A percentile compares a stretch with the other conserved stretches of the same genome.
Evolutionary conservation across 2,113 vertebrate genomes (phyloP).

Genomic region (Asarcornis scutulata): DNA sequence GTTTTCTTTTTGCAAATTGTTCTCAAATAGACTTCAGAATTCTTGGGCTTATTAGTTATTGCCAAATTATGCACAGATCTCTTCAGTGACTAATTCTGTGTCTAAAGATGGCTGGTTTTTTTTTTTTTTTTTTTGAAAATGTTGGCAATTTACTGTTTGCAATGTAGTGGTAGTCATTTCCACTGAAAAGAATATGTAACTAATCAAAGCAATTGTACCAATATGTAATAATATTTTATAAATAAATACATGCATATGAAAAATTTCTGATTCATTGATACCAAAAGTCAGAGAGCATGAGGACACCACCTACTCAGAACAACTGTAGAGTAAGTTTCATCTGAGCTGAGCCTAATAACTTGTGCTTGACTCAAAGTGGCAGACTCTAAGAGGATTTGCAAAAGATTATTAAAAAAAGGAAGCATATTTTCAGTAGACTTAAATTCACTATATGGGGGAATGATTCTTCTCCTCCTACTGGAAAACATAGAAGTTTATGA

Average conservation of each 20-base stretch:
- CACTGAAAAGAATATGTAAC: background rate
- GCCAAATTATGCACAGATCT: constrained; percentile 55
- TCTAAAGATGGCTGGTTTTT: background rate
- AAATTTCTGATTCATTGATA: constrained; percentile 16
- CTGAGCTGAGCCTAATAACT: constrained; percentile 30
- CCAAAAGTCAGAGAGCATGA: constrained; percentile 35
- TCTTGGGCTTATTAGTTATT: constrained; percentile 61
- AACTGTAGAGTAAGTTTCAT: constrained; percentile 35
- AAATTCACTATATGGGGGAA: background rate
- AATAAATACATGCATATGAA: constrained; percentile 34
- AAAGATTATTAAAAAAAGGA: constrained; percentile 47
- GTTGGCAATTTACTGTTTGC: constrained; percentile 41
- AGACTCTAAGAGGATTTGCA: constrained; percentile 48
- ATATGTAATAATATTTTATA: constrained; percentile 40
- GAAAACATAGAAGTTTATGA: background rate
- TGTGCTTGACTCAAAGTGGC: constrained; percentile 34
- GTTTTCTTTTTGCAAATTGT: constrained; percentile 76
- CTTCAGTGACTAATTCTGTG: constrained; percentile 35
- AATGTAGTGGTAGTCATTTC: background rate
- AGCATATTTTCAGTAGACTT: constrained; percentile 39
- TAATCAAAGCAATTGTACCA: constrained; percentile 15
- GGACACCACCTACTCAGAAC: constrained; percentile 56
- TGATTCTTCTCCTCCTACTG: constrained; percentile 20
- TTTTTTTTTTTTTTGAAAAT: background rate
- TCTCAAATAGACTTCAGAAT: constrained; percentile 73